Evolutionary conservation across 2,113 vertebrate species (phyloP), one percentile per base, ranked within the genome.

Genomic region (Myotis lucifugus): DNA sequence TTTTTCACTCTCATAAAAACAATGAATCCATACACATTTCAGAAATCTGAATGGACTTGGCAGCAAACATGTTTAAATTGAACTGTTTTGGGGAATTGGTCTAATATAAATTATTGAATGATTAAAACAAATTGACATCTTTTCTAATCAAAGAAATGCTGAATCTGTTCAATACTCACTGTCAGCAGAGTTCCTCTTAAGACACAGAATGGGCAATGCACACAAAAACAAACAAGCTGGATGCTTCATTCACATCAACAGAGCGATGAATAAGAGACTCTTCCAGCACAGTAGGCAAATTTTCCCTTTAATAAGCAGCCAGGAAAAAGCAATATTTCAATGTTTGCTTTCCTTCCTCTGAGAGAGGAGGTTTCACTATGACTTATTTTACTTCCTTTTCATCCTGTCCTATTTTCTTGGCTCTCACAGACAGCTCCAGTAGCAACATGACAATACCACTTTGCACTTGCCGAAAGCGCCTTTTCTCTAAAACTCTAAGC

Each of bases 361-460:
- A 96, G 89, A 61, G 76, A 96, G 76, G 73, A 85, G 96, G 34
- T 97, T 97, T 97, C 96, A 93, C 94, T 97, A 73, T 76, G 97
- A 94, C 69, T 95, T 93, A 83, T 81, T 93, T 96, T 52, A 85
- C 91, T 96, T 83, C 95, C 96, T 96, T 97, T 97, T 96, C 85
- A 59, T 95, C 61, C 61, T 74, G 96, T 91, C 95, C 95, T 96
- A 97, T 94, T 89, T 93, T 95, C 91, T 94, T 88, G 95, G 97
- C 94, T 96, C 76, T 96, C 97, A 82, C 87, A 95, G 96, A 92
- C 93, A 97, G 93, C 96, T 97, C 85, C 95, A 95, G 91, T 83
- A 90, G 91, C 96, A 97, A 95, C 90, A 96, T 88, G 96, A 93
- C 97, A 97, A 97, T 94, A 85, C 93, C 86, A 92, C 97, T 97